These are phyloP conservation scores for Eulemur macaco DNA, from an alignment of 2,113 vertebrate genomes.

Conservation along the genomic window DNA sequence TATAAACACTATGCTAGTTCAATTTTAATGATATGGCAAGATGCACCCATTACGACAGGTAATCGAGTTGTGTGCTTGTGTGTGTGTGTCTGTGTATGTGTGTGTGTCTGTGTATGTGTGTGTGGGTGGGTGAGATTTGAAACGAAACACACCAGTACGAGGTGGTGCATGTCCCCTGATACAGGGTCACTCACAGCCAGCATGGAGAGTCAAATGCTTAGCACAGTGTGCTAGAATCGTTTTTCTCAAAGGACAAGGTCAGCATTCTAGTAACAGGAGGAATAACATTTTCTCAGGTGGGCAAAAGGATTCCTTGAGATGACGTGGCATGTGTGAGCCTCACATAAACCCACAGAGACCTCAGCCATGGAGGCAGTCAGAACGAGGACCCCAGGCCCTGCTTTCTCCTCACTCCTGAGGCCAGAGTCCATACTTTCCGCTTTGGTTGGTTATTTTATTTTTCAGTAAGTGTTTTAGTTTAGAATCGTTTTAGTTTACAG, in stretches of 20 bases:
- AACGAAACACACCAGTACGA: neutral
- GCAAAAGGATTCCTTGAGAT: neutral
- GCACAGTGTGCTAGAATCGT: neutral
- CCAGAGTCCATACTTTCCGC: neutral
- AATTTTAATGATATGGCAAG: neutral
- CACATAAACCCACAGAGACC: neutral
- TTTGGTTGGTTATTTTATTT: neutral
- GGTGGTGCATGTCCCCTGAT: neutral
- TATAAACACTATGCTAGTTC: neutral
- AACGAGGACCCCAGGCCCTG: neutral
- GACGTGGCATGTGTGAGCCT: neutral
- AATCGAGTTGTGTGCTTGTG: neutral
- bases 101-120: neutral
- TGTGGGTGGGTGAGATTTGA: neutral
- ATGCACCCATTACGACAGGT: neutral
- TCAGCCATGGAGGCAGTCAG: neutral
- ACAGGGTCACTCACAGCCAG: neutral
- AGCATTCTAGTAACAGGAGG: neutral
- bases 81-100: neutral
- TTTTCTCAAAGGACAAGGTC: constrained; percentile 27
- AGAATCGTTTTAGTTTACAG: neutral
- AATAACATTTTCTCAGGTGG: constrained; percentile 35
- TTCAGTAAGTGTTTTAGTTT: neutral
- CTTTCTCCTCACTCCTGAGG: neutral
- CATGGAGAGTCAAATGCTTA: neutral